Percentiles rank a stretch among this genome's conserved stretches.
Evolutionary conservation across 2,113 vertebrate genomes (phyloP).

Genomic region (Glareola pratincola): DNA sequence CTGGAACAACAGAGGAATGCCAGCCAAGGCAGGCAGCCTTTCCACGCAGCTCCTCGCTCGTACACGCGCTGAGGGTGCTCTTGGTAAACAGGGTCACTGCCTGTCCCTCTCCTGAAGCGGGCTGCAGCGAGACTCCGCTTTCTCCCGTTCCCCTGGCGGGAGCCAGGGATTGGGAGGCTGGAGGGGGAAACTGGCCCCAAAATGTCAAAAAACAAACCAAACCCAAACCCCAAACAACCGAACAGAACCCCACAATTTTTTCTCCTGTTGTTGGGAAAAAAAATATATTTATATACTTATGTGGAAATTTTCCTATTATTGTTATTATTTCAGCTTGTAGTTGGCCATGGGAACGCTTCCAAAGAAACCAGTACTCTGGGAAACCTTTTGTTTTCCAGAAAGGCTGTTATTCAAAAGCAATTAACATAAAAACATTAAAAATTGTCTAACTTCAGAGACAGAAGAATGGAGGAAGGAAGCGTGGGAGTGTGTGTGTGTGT

Average conservation of each 20-base stretch:
- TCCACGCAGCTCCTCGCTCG: not conserved
- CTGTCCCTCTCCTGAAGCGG: not conserved
- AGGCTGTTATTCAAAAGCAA: constrained; percentile 34
- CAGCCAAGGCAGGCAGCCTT: not conserved
- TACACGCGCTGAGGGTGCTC: not conserved
- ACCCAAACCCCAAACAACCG: not conserved
- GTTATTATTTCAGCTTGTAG: constrained; percentile 55
- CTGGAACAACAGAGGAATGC: not conserved
- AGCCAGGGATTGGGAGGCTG: not conserved
- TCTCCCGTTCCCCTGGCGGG: not conserved
- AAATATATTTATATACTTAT: not conserved
- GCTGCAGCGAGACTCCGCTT: not conserved
- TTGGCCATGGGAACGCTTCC: constrained; percentile 17
- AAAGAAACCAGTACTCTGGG: constrained; percentile 32
- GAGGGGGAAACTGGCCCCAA: not conserved
- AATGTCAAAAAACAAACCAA: not conserved
- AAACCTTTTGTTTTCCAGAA: constrained; percentile 58
- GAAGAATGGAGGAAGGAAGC: constrained; percentile 25
- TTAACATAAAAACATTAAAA: constrained; percentile 45
- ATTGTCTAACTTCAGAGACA: constrained; percentile 6
- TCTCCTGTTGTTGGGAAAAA: not conserved
- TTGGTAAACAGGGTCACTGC: not conserved
- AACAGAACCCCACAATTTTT: not conserved
- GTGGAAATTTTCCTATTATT: constrained; percentile 40
- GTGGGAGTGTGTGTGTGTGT: not conserved